Conservation (phyloP, 2,888 invertebrate species). For the Chloroclysta siterata region DNA sequence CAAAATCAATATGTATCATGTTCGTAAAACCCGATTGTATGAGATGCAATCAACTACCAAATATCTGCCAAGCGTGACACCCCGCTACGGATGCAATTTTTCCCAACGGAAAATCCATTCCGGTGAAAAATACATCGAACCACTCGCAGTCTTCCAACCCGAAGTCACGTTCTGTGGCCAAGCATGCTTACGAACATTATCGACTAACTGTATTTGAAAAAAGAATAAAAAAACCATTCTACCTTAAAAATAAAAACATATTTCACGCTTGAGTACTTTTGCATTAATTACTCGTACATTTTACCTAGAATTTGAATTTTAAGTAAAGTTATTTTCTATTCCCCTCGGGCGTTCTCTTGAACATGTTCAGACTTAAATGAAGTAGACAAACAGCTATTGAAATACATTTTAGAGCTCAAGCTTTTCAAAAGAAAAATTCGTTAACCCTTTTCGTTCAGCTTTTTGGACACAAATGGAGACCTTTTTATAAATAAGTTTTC, state of each 20-base stretch:
- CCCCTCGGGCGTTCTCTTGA: slow-evolving; percentile 22
- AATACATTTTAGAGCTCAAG: slow-evolving; percentile 9
- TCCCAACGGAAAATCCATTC: slow-evolving; percentile 62
- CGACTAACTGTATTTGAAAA: slow-evolving; percentile 44
- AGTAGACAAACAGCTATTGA: slow-evolving; percentile 24
- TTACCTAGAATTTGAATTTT: slow-evolving; percentile 26
- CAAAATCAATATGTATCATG: not conserved
- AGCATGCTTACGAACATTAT: slow-evolving; percentile 63
- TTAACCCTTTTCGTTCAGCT: not conserved
- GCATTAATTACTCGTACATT: slow-evolving; percentile 28
- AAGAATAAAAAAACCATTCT: slow-evolving; percentile 13
- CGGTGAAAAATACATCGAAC: slow-evolving; percentile 66
- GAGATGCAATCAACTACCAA: slow-evolving; percentile 58
- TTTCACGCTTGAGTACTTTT: slow-evolving; percentile 17
- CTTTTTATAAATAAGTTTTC: not conserved
- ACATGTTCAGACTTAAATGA: slow-evolving; percentile 27
- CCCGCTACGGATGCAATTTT: slow-evolving; percentile 69
- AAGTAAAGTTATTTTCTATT: slow-evolving; percentile 22
- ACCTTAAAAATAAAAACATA: slow-evolving; percentile 10
- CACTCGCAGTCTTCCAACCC: slow-evolving; percentile 51
- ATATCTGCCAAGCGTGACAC: slow-evolving; percentile 57
- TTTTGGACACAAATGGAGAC: slow-evolving; percentile 6
- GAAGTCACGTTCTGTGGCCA: slow-evolving; percentile 75
- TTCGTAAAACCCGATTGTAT: slow-evolving; percentile 41
- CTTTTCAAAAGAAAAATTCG: slow-evolving; percentile 17